Evolutionary conservation across 2,888 invertebrate species (phyloP).

Genomic region (Portevinia maculata): DNA sequence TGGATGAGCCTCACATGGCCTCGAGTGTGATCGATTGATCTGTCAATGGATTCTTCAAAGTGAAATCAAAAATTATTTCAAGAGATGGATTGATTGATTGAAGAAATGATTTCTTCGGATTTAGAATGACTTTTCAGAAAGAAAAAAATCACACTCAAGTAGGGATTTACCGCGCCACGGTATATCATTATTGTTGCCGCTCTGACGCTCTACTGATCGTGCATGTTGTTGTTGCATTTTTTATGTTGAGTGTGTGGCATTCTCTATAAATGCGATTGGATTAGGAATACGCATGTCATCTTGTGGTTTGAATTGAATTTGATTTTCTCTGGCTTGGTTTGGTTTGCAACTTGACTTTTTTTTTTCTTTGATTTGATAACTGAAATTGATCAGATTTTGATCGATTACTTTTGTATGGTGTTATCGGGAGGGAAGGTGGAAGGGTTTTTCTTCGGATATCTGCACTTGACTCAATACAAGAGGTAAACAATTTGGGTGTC

Average conservation of each 20-base stretch:
- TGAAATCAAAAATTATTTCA: constrained; percentile 67
- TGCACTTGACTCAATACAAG: constrained; percentile 37
- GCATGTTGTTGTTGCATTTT: neutral
- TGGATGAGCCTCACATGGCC: constrained; percentile 56
- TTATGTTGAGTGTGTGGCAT: constrained; percentile 43
- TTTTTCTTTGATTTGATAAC: constrained; percentile 28
- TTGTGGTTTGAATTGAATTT: constrained; percentile 24
- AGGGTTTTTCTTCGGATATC: constrained; percentile 55
- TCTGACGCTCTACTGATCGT: constrained; percentile 29
- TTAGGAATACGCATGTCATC: constrained; percentile 67
- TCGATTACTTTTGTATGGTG: constrained; percentile 39
- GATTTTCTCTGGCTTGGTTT: neutral
- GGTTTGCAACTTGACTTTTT: constrained; percentile 3
- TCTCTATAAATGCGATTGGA: constrained; percentile 56
- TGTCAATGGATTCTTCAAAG: constrained; percentile 71
- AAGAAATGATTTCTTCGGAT: constrained; percentile 73
- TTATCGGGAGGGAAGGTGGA: constrained; percentile 24
- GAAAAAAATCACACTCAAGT: constrained; percentile 42
- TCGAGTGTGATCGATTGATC: constrained; percentile 75
- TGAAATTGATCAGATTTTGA: constrained; percentile 61
- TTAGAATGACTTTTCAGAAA: constrained; percentile 66
- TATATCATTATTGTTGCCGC: constrained; percentile 36
- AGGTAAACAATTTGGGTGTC: constrained; percentile 11
- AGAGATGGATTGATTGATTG: constrained; percentile 74
- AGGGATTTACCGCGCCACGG: constrained; percentile 53